These are phyloP conservation scores for Pollenia amentaria DNA, from an alignment of 2,888 invertebrate genomes.

Conservation along the genomic window DNA sequence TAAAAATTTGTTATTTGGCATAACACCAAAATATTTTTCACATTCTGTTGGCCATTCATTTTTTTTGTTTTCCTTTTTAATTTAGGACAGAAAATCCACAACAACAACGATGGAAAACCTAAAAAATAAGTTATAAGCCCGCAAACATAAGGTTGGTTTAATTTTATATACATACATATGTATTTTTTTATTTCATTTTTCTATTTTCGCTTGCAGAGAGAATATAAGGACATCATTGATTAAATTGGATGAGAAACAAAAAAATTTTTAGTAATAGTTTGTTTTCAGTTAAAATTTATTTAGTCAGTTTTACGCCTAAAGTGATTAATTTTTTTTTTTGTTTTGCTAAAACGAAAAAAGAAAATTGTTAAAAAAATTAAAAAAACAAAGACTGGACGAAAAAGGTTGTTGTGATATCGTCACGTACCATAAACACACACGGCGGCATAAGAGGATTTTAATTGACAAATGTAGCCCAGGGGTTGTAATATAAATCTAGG, in stretches of 20 bases:
- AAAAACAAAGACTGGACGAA: constrained; percentile 22
- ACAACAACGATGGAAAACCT: constrained; percentile 12
- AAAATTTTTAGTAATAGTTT: constrained; percentile 38
- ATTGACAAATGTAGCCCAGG: constrained; percentile 36
- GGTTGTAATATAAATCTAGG: constrained; percentile 1
- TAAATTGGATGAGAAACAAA: constrained; percentile 54
- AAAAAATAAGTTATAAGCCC: constrained; percentile 62
- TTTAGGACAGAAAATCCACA: constrained; percentile 39
- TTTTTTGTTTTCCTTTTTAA: constrained; percentile 21
- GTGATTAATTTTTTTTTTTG: constrained; percentile 40
- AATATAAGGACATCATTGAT: constrained; percentile 62
- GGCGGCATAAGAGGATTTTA: constrained; percentile 45
- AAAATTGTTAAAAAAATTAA: constrained; percentile 12
- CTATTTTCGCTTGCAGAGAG: constrained; percentile 5
- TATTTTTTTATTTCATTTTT: constrained; percentile 18
- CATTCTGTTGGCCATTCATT: constrained; percentile 47
- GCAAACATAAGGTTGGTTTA: constrained; percentile 63
- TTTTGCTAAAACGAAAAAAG: background rate
- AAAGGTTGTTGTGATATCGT: constrained; percentile 43
- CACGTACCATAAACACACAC: constrained; percentile 46
- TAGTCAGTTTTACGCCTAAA: constrained; percentile 52
- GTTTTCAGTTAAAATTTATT: constrained; percentile 52
- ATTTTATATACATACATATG: background rate
- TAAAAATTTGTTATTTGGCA: constrained; percentile 54
- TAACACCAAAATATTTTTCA: constrained; percentile 65